Conservation (phyloP, 1,140 invertebrate species). For the Drosophila nigrodunni region DNA sequence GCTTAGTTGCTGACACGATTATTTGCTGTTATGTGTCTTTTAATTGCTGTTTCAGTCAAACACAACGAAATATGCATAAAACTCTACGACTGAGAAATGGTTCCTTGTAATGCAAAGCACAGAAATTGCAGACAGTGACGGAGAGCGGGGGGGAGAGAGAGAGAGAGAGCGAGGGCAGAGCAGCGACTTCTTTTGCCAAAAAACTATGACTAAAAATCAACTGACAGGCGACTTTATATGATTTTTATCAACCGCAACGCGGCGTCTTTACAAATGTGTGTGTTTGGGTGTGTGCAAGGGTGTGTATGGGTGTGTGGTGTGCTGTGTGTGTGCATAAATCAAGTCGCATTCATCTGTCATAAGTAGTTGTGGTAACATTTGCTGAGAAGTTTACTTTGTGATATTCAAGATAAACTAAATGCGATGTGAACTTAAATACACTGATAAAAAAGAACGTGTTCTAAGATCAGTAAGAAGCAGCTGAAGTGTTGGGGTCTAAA, state of each 20-base stretch:
- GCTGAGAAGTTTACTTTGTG: slow-evolving; percentile 13
- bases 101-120: slow-evolving; percentile 70
- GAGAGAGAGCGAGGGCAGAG: neutral
- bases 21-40: slow-evolving; percentile 83
- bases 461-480: neutral
- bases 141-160: neutral
- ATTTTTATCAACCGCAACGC: slow-evolving; percentile 78
- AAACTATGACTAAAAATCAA: slow-evolving; percentile 12
- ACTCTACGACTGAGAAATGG: slow-evolving; percentile 65
- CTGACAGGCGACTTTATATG: slow-evolving; percentile 60
- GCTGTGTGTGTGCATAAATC: slow-evolving; percentile 44
- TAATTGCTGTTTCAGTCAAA: slow-evolving; percentile 76
- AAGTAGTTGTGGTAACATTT: slow-evolving; percentile 43
- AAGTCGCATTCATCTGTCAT: slow-evolving; percentile 56
- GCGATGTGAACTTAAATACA: slow-evolving; percentile 1
- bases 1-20: slow-evolving; percentile 75
- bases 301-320: neutral
- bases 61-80: slow-evolving; percentile 64
- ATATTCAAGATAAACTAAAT: slow-evolving; percentile 26
- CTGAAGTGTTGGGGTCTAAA: too few species aligned
- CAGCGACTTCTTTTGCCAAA: slow-evolving; percentile 22
- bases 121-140: slow-evolving; percentile 1
- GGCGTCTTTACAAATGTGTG: slow-evolving; percentile 7
- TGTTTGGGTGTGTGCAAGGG: neutral
- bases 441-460: too few species aligned